These are phyloP conservation scores for Gymnocheta viridis DNA, from an alignment of 2,888 invertebrate species.

Conservation along the genomic window DNA sequence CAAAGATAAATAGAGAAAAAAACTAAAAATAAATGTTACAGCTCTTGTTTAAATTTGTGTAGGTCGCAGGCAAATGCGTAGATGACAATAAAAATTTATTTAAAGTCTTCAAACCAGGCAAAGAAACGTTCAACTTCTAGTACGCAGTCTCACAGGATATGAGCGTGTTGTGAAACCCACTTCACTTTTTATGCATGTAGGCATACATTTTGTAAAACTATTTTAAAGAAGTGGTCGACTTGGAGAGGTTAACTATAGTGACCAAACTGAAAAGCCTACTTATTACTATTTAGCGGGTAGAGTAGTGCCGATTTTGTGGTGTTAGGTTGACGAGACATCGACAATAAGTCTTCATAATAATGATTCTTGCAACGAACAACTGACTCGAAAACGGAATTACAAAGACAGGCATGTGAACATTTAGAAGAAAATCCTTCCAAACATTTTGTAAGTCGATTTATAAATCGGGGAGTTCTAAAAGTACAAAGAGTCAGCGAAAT, in stretches of 20 bases:
- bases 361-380: too few relatives aligned
- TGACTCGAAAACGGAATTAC: too few relatives aligned
- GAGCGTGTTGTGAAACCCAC: not conserved
- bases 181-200: not conserved
- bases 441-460: too few relatives aligned
- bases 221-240: not conserved
- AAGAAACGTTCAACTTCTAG: not conserved
- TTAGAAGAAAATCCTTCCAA: too few relatives aligned
- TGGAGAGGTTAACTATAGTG: not conserved
- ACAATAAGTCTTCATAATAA: too few relatives aligned
- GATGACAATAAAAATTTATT: conserved; percentile 58
- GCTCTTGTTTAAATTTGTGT: conserved; percentile 58
- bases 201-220: not conserved
- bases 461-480: too few relatives aligned
- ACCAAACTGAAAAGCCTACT: not conserved
- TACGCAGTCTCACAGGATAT: conserved; percentile 24
- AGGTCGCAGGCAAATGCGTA: conserved; percentile 61
- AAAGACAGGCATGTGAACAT: too few relatives aligned
- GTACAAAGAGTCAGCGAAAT: too few relatives aligned
- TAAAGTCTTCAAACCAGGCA: conserved; percentile 1
- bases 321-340: too few relatives aligned
- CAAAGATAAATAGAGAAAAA: not conserved
- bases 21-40: not conserved
- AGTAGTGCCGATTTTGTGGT: too few relatives aligned
- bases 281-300: too few relatives aligned